A percentile compares a stretch with the other conserved stretches of the same genome.
Conservation (phyloP, 2,113 vertebrate genomes). For the Actinemys pallida region DNA sequence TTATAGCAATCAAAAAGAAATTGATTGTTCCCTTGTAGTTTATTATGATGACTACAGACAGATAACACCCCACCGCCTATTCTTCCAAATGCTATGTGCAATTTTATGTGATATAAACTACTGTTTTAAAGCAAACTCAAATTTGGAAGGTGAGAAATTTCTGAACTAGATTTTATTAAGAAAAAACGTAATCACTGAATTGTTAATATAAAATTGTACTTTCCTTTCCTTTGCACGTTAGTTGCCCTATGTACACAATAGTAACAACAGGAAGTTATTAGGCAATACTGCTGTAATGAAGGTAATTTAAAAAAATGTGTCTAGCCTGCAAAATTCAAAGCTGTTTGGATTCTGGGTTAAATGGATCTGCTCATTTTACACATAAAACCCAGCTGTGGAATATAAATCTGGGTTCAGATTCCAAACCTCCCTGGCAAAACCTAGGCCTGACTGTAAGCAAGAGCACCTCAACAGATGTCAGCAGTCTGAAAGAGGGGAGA, state of each 20-base stretch:
- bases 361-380: not conserved
- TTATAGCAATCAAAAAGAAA: constrained; percentile 32
- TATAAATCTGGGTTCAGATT: not conserved
- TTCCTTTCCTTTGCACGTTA: not conserved
- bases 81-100: not conserved
- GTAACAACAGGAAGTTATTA: not conserved
- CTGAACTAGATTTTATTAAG: not conserved
- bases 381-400: not conserved
- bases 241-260: not conserved
- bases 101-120: constrained; percentile 41
- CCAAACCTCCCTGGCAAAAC: not conserved
- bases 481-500: not conserved
- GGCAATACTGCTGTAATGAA: not conserved
- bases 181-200: not conserved
- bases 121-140: not conserved
- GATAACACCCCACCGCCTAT: not conserved
- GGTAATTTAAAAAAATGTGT: not conserved
- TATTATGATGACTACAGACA: not conserved
- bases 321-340: not conserved
- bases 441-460: not conserved
- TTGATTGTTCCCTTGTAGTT: constrained; percentile 11
- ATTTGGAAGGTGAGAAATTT: not conserved
- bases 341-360: not conserved
- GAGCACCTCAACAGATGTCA: not conserved
- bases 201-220: not conserved